A percentile compares a stretch with the other conserved stretches of the same genome.
Evolutionary conservation across 2,888 invertebrate genomes (phyloP).

Genomic region (Clunio marinus): DNA sequence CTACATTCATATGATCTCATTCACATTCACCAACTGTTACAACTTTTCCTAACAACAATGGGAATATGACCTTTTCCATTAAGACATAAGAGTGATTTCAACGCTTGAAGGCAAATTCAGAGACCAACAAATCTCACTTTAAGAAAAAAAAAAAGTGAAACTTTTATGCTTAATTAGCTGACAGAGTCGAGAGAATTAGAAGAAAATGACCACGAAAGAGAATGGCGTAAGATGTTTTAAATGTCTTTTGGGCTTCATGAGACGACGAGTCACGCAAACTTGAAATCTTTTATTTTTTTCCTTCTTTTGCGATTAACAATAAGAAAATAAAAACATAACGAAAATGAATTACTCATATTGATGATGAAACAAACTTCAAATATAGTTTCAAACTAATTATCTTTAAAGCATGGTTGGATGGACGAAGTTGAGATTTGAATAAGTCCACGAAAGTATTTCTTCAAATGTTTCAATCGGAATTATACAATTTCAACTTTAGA

Average conservation of each 20-base stretch:
- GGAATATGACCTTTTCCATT: too few species aligned
- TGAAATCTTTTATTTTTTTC: conserved; percentile 5
- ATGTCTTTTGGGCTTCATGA: background rate
- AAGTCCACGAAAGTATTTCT: too few species aligned
- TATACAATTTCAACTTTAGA: background rate
- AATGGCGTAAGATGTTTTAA: conserved; percentile 2
- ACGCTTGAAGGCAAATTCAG: background rate
- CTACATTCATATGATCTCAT: too few species aligned
- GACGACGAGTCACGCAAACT: conserved; percentile 28
- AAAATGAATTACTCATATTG: background rate
- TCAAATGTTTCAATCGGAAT: too few species aligned
- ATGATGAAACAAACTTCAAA: conserved; percentile 26
- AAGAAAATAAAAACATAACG: background rate
- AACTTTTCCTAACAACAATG: too few species aligned
- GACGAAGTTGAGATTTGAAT: background rate
- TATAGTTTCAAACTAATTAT: conserved; percentile 7
- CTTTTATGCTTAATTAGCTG: background rate
- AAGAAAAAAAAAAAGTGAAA: background rate
- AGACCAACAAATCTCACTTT: background rate
- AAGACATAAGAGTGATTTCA: too few species aligned
- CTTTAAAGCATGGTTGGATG: too few species aligned
- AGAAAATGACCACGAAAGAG: background rate
- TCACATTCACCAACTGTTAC: too few species aligned
- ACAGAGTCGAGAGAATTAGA: background rate
- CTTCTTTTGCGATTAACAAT: background rate